These are phyloP conservation scores for Drosophila dunni DNA, from an alignment of 1,140 invertebrate species.

Conservation along the genomic window DNA sequence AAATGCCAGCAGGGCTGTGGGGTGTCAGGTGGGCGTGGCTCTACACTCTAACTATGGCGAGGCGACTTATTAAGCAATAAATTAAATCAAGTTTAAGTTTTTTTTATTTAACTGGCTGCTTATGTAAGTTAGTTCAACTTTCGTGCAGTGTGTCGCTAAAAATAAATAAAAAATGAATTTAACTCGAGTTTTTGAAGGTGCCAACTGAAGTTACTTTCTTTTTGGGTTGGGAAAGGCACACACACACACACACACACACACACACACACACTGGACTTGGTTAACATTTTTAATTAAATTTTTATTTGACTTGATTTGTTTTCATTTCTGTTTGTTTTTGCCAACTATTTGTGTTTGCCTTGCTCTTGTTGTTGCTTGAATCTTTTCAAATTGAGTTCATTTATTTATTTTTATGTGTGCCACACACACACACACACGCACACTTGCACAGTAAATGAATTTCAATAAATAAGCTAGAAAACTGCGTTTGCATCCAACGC, in stretches of 20 bases:
- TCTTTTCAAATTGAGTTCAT: constrained; percentile 63
- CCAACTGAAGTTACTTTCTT: constrained; percentile 64
- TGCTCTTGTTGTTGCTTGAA: constrained; percentile 10
- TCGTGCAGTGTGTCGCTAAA: constrained; percentile 41
- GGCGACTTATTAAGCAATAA: constrained; percentile 9
- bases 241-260: background rate
- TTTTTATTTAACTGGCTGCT: constrained; percentile 4
- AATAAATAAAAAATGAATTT: constrained; percentile 4
- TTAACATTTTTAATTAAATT: constrained; percentile 31
- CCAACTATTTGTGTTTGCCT: constrained; percentile 31
- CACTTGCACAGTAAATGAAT: constrained; percentile 47
- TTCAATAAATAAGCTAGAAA: constrained; percentile 49
- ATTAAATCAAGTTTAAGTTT: background rate
- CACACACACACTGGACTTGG: constrained; percentile 15
- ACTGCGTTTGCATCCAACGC: background rate
- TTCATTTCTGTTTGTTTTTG: constrained; percentile 10
- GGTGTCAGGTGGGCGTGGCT: background rate
- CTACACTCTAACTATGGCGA: background rate
- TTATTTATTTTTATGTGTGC: constrained; percentile 63
- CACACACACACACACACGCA: constrained; percentile 35
- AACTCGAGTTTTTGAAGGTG: background rate
- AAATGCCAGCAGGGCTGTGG: background rate
- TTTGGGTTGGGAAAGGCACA: constrained; percentile 65
- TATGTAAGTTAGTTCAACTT: constrained; percentile 44
- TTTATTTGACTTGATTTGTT: constrained; percentile 4